Evolutionary conservation across 2,113 vertebrate species (phyloP).

Genomic region (Platycercus adscitus): DNA sequence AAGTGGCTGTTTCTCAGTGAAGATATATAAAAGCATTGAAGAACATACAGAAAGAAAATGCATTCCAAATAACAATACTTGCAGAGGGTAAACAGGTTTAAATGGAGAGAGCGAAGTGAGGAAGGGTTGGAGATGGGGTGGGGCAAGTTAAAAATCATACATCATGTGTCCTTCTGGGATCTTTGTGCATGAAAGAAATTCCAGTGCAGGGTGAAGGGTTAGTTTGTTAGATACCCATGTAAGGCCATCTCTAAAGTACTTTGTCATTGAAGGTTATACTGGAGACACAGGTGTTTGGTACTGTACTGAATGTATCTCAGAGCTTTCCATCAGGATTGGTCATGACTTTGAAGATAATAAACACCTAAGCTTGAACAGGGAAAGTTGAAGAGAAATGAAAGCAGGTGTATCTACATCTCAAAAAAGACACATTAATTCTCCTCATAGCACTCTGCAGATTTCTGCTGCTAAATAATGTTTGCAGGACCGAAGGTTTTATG

Average conservation of each 20-base stretch:
- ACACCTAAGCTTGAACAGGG: not conserved
- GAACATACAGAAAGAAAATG: not conserved
- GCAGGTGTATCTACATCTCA: not conserved
- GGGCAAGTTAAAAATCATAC: not conserved
- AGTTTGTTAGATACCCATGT: not conserved
- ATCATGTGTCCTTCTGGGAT: not conserved
- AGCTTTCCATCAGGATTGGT: not conserved
- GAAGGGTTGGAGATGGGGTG: not conserved
- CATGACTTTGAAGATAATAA: not conserved
- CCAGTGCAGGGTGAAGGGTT: not conserved
- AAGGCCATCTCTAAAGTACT: not conserved
- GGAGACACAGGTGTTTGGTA: not conserved
- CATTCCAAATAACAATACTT: not conserved
- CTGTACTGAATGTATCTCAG: not conserved
- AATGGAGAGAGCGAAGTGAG: not conserved
- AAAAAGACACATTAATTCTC: not conserved
- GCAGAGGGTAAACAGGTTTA: not conserved
- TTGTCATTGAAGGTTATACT: not conserved
- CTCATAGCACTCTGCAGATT: not conserved
- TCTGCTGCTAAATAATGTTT: not conserved
- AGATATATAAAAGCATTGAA: not conserved
- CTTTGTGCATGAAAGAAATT: not conserved
- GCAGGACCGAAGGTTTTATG: not conserved
- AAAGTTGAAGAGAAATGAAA: not conserved
- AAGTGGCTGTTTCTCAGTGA: not conserved